Conservation (phyloP, 1,140 invertebrate species). For the Oedothorax gibbosus region DNA sequence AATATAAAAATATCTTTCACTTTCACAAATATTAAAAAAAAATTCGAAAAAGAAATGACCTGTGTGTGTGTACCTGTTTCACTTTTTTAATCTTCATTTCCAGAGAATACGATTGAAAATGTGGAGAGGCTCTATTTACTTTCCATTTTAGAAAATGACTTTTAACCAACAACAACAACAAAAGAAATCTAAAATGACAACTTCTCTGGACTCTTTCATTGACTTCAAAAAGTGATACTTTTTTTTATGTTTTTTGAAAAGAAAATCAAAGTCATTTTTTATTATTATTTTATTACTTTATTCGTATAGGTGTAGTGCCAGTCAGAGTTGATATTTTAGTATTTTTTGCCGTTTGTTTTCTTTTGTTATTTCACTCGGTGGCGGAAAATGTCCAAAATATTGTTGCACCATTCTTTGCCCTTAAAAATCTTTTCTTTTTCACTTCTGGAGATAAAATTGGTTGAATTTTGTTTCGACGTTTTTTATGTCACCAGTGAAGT, state of each 20-base stretch:
- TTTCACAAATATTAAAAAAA: constrained; percentile 8
- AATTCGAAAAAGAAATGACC: neutral
- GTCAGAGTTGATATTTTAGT: constrained; percentile 55
- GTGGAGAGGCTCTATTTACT: constrained; percentile 53
- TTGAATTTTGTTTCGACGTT: constrained; percentile 12
- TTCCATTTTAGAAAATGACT: constrained; percentile 61
- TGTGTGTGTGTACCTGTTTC: neutral
- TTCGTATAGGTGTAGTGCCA: constrained; percentile 56
- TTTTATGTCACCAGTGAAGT: constrained; percentile 41
- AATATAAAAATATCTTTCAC: constrained; percentile 3
- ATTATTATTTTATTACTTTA: constrained; percentile 60
- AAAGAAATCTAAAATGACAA: constrained; percentile 59
- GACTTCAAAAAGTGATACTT: constrained; percentile 41
- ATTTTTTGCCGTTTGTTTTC: constrained; percentile 25
- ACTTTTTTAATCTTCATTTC: constrained; percentile 51
- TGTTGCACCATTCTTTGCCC: constrained; percentile 51
- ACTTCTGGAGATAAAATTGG: constrained; percentile 43
- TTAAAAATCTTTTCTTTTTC: constrained; percentile 38
- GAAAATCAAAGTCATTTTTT: constrained; percentile 42
- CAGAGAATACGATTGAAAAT: constrained; percentile 55
- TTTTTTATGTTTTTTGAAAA: constrained; percentile 45
- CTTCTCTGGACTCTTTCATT: constrained; percentile 54
- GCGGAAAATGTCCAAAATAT: constrained; percentile 58
- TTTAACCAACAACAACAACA: constrained; percentile 25
- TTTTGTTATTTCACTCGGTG: constrained; percentile 17